Base-by-base conservation (phyloP, 2,888 invertebrate species). In the Anthoptus insignis region DNA sequence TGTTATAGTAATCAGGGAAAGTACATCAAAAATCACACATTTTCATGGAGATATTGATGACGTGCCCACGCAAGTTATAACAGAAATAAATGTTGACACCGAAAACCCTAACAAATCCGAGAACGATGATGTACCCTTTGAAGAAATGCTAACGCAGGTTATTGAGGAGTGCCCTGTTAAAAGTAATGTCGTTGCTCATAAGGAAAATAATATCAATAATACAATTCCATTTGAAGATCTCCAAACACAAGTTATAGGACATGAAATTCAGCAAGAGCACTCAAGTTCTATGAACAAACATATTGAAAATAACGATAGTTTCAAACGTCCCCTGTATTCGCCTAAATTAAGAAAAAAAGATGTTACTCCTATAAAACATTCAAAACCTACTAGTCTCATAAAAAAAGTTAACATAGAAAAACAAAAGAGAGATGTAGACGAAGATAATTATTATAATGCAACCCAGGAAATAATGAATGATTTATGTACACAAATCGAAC, bases 401-500 rank as follows among this genome's bases (percentile, higher is more conserved):
- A 14, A 16, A 42, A 27, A 24, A 13, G 27, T 22, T 27, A 27
- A 16, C 9, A 7, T 24, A 24, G 14, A 32, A 24, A n/a, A n/a
- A n/a, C n/a, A n/a, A n/a, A 34, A 21, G 4, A 37, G 37, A 42
- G 42, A 59, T 27, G 66, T 70, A 0, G 72, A 72, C 9, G 78
- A 83, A 49, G 77, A 82, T 19, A 83, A 83, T 66, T 91, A 86
- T 76, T 92, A 93, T 72, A 74, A 77, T 37, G 78, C 81, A 7
- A 93, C 92, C 7, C 92, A 93, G 80, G 89, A 92, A 21, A 74
- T 93, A 66, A 75, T 79, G 13, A 71, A 84, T 27, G 92, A 92
- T 68, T 76, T 92, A 54, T 89, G 83, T 68, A 77, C 89, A 19
- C 91, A 91, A 63, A 49, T 5, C 3, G 56, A 56, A 29, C 19